Conservation (phyloP, 2,888 invertebrate species). For the Oconnorella tubifera region DNA sequence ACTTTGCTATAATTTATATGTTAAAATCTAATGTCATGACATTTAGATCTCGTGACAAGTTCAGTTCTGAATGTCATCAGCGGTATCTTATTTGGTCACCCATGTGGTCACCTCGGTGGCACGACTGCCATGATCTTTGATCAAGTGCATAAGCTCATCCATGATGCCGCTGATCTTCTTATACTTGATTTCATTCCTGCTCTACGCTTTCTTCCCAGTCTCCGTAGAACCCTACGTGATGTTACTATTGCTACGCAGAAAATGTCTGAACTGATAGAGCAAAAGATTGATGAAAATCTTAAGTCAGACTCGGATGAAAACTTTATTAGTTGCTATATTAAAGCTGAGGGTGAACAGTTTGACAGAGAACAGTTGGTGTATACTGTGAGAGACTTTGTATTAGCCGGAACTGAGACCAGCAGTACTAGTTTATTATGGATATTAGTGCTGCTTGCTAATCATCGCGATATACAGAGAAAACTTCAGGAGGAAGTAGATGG, state of each 20-base stretch:
- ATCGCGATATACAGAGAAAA: conserved; percentile 19
- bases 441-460: conserved; percentile 15
- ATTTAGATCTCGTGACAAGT: not conserved
- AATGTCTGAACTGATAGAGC: not conserved
- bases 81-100: not conserved
- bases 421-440: conserved; percentile 18
- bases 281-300: not conserved
- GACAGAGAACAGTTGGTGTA: conserved; percentile 14
- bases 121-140: not conserved
- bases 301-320: not conserved
- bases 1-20: too few species aligned
- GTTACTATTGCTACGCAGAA: not conserved
- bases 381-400: conserved; percentile 16
- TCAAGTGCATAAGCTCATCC: not conserved
- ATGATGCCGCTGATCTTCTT: not conserved
- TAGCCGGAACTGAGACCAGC: conserved; percentile 24
- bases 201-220: not conserved
- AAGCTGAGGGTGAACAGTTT: conserved; percentile 10
- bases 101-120: not conserved
- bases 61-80: not conserved
- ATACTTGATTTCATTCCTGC: not conserved
- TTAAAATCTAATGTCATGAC: too few species aligned
- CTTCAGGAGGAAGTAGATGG: conserved; percentile 22
- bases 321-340: conserved; percentile 15
- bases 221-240: not conserved